phyloP scores from a whole-genome alignment of 2,797 vertebrate genomes.

The Eidolon dupreanum region DNA sequence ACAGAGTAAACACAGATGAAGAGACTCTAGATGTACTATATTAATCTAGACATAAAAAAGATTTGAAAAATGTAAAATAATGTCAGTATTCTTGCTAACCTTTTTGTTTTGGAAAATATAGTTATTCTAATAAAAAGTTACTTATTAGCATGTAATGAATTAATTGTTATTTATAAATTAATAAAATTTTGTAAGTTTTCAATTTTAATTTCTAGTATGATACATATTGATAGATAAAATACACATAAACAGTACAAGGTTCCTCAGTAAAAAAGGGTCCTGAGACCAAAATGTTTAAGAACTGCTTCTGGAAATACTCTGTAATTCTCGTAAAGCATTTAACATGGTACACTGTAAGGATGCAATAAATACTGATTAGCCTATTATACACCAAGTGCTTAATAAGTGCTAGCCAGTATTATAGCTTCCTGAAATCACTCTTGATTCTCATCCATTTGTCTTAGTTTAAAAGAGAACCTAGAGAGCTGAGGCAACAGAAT shows the following conservation, averaged over 20 bases:
- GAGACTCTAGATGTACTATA: neutral
- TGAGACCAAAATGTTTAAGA: neutral
- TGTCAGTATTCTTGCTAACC: neutral
- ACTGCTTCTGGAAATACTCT: neutral
- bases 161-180: neutral
- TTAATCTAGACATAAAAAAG: neutral
- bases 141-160: neutral
- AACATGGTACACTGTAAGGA: neutral
- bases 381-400: neutral
- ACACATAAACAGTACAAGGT: neutral
- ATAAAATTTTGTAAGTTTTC: neutral
- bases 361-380: neutral
- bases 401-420: neutral
- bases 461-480: neutral
- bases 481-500: neutral
- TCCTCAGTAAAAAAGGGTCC: neutral
- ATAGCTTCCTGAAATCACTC: neutral
- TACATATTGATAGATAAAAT: neutral
- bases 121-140: constrained; percentile 6
- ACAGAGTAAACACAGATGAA: neutral
- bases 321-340: neutral
- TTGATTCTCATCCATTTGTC: neutral
- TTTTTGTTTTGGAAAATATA: neutral
- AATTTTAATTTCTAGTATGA: constrained; percentile 16
- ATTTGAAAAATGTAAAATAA: constrained; percentile 33